Evolutionary conservation across 2,113 vertebrate species (phyloP), one percentile per base, ranked within the genome.

Genomic region (Oncorhynchus clarkii): DNA sequence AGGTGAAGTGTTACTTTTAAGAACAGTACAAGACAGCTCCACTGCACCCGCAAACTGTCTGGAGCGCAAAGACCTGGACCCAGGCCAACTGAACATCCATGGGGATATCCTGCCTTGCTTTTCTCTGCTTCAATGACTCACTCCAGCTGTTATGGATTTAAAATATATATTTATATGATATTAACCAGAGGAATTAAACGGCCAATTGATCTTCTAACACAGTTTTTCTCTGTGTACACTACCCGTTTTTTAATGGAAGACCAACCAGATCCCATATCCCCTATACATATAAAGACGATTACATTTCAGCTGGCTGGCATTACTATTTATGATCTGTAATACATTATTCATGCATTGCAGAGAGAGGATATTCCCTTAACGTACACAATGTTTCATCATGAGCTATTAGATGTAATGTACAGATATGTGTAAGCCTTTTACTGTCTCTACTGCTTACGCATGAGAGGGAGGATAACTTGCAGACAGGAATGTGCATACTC

Each of bases 271-370:
- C 20, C 54, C 7, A 57, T 9, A 24, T 62, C 77, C 73, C 29
- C 73, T 5, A 45, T 14, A 48, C 68, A 69, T 62, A 68, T 75
- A 74, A 76, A 70, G 65, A 82, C 81, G 75, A 24, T 81, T 78
- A 72, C 48, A 72, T 79, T 68, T 22, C 69, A 79, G 31, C 69
- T 70, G 59, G 66, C 29, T 3, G 65, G 34, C 71, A 60, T 76
- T 9, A 14, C 57, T 67, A 60, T 27, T 26, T 73, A 70, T 20
- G 51, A 68, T 20, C 5, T 13, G 27, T 70, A 54, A 82, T 88
- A 78, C 81, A 82, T 87, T 87, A 86, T 89, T 85, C 74, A 88
- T 81, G 77, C n/a, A 16, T 71, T 85, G 77, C 76, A 80, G 31
- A 79, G 59, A 76, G 51, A 20, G 20, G n/a, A 62, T 80, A 74